Evolutionary conservation across 2,113 vertebrate species (phyloP).

Genomic region (Phyllopteryx taeniolatus): DNA sequence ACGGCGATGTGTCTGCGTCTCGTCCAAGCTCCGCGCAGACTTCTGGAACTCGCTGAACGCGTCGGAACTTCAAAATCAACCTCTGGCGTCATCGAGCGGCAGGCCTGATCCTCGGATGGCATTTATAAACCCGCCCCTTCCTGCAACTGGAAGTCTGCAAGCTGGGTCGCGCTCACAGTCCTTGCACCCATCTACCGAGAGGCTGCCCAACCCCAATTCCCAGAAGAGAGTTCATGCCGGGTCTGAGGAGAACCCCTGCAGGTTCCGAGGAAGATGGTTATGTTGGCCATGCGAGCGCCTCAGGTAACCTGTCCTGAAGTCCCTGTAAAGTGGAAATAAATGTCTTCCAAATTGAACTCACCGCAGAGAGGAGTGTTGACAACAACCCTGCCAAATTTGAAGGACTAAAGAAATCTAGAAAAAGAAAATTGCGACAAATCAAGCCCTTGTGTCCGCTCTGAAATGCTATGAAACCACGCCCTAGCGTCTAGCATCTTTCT

Average conservation of each 20-base stretch:
- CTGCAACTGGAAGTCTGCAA: constrained; percentile 67
- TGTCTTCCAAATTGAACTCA: no score
- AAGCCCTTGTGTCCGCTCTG: no score
- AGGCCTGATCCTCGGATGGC: neutral
- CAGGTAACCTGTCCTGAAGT: constrained; percentile 35
- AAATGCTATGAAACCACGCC: no score
- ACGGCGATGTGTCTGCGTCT: neutral
- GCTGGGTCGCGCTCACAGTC: no score
- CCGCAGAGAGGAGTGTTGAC: no score
- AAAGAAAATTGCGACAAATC: no score
- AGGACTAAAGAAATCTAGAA: no score
- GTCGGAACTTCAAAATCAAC: constrained; percentile 63
- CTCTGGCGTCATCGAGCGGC: constrained; percentile 49
- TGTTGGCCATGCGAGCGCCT: constrained; percentile 52
- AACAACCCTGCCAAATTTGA: no score
- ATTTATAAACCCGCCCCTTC: constrained; percentile 81
- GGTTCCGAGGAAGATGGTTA: constrained; percentile 72
- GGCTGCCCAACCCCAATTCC: constrained; percentile 31
- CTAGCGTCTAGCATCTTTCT: no score
- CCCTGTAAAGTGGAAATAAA: no score
- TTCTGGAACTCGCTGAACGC: constrained; percentile 81
- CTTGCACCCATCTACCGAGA: no score
- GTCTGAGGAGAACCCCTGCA: constrained; percentile 68
- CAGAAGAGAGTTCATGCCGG: constrained; percentile 62
- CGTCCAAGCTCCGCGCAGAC: constrained; percentile 60